Percentiles rank a stretch among this genome's conserved stretches.
These are phyloP conservation scores for Drosophila rufa DNA, from an alignment of 1,140 invertebrate genomes.

Conservation along the genomic window DNA sequence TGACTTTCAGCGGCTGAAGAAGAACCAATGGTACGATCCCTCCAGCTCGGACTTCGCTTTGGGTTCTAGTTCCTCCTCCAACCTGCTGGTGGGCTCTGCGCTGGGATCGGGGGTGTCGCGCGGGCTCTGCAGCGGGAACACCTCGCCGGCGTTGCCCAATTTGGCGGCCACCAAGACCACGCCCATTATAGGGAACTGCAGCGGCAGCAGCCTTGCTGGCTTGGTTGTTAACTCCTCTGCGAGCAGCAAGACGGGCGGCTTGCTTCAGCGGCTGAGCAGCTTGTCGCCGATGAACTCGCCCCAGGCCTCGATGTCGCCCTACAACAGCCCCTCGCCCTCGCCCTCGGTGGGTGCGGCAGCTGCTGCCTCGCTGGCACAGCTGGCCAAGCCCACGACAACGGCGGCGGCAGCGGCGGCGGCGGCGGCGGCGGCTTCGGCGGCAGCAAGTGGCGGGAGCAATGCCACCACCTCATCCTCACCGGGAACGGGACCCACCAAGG, in stretches of 20 bases:
- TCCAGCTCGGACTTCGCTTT: slow-evolving; percentile 49
- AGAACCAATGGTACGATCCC: slow-evolving; percentile 94
- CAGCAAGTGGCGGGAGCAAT: neutral
- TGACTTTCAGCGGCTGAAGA: slow-evolving; percentile 96
- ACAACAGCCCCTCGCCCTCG: slow-evolving; percentile 80
- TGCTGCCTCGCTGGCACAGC: slow-evolving; percentile 16
- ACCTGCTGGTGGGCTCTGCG: neutral
- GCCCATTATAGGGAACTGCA: slow-evolving; percentile 69
- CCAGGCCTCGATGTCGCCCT: slow-evolving; percentile 82
- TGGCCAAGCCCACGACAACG: slow-evolving; percentile 28
- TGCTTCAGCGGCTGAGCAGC: slow-evolving; percentile 76
- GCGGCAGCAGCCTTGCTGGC: neutral
- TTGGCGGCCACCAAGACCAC: slow-evolving; percentile 77
- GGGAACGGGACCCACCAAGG: slow-evolving; percentile 85
- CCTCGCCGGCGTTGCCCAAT: slow-evolving; percentile 81
- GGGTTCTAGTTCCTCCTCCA: slow-evolving; percentile 37
- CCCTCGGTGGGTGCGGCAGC: slow-evolving; percentile 61
- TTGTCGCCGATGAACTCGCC: slow-evolving; percentile 84
- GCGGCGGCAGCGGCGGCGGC: neutral
- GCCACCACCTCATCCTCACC: slow-evolving; percentile 43
- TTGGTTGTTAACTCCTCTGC: slow-evolving; percentile 29
- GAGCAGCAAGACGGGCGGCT: slow-evolving; percentile 52
- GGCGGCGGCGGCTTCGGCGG: neutral
- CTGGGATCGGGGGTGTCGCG: neutral
- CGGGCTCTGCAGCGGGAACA: slow-evolving; percentile 67